Evolutionary conservation across 2,888 invertebrate species (phyloP), one percentile per base, ranked within the genome.

Genomic region (Plebejus argus): DNA sequence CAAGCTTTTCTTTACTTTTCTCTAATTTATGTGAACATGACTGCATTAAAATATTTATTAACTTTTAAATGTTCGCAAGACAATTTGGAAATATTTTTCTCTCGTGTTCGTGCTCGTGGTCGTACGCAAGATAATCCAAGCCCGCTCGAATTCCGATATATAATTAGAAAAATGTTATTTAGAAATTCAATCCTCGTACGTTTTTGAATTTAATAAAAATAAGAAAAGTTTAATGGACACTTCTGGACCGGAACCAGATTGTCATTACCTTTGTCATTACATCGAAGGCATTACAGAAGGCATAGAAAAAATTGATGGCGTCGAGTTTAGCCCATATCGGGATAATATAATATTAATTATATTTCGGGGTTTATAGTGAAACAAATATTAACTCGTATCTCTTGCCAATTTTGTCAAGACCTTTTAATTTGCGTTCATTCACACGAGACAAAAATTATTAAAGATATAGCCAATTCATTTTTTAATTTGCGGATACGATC

Each of bases 41-140:
- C 8, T 39, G 39, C 7, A n/a, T n/a, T 56, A n/a, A n/a, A 56
- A n/a, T 10, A 56, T n/a, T n/a, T 56, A 56, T 56, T 58, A 20
- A 58, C 58, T 8, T 58, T 20, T 58, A 58, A 58, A 20, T 58
- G 58, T 58, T 58, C 58, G 7, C 58, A 58, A 20, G 58, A 58
- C 58, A 58, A 58, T 20, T 20, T 58, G 10, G 58, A 58, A 58
- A 58, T 58, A 58, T 58, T 20, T 58, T 58, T 58, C n/a, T 58
- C 58, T 7, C 23, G 58, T n/a, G n/a, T 58, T 58, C 6, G 58
- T 8, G 58, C 58, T 1, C 56, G 56, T n/a, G 56, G 56, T n/a
- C 56, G 56, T 7, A 56, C 56, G 12, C 1, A 56, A 10, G 12
- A 56, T n/a, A 56, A 56, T 1, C 56, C 56, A 7, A 56, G 56